Conservation (phyloP, 2,888 invertebrate species). For the Sarcophaga rosellei region DNA sequence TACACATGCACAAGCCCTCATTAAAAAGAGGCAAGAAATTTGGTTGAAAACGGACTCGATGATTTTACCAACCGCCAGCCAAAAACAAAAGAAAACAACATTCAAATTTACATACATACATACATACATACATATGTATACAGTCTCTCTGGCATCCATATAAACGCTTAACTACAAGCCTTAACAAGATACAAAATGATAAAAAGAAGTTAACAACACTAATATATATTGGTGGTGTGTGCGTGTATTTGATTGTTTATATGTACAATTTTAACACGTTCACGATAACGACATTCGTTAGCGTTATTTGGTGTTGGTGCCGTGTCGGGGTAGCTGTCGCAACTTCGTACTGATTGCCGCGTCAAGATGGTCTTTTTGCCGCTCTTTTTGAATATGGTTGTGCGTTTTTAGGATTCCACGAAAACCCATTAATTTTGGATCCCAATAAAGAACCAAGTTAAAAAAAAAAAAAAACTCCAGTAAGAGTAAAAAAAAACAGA, state of each 20-base stretch:
- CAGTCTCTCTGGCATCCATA: neutral
- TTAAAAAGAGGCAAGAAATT: neutral
- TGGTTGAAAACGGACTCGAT: neutral
- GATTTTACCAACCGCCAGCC: neutral
- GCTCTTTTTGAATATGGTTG: neutral
- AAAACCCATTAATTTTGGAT: constrained; percentile 75
- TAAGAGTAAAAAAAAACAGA: neutral
- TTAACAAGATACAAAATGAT: neutral
- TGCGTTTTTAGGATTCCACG: constrained; percentile 70
- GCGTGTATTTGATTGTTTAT: neutral
- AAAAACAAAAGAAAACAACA: neutral
- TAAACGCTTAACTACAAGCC: neutral
- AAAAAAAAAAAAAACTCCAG: constrained; percentile 3
- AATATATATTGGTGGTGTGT: neutral
- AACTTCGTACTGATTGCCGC: constrained; percentile 12
- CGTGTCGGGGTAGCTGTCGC: neutral
- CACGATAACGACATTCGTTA: constrained; percentile 13
- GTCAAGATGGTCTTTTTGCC: constrained; percentile 3
- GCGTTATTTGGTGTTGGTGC: constrained; percentile 24
- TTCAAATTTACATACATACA: neutral
- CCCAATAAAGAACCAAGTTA: constrained; percentile 55
- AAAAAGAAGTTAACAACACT: neutral
- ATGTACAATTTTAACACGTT: neutral
- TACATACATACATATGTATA: neutral
- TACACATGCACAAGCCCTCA: neutral